A percentile compares a stretch with the other conserved stretches of the same genome.
Conservation (phyloP, 2,888 invertebrate genomes). For the Lysandra coridon region DNA sequence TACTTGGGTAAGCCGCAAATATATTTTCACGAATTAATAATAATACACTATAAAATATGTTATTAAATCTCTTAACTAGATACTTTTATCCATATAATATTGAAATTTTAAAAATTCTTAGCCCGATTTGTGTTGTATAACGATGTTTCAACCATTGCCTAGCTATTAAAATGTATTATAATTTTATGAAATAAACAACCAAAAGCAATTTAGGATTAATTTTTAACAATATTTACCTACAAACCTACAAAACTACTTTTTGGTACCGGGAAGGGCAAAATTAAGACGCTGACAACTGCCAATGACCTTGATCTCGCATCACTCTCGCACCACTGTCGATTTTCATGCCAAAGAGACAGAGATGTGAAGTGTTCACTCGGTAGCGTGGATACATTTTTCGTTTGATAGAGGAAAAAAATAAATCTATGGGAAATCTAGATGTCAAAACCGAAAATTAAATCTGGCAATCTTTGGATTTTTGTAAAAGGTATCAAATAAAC, state of each 20-base stretch:
- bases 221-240: constrained; percentile 11
- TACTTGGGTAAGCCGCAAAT: not conserved
- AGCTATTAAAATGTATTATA: not conserved
- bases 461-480: too few relatives aligned
- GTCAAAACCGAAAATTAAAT: too few relatives aligned
- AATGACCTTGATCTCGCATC: too few relatives aligned
- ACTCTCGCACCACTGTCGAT: too few relatives aligned
- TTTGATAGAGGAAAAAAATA: too few relatives aligned
- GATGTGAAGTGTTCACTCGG: too few relatives aligned
- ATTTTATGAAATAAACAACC: not conserved
- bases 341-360: too few relatives aligned
- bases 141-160: constrained; percentile 6
- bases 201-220: not conserved
- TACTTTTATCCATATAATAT: not conserved
- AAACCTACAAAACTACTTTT: constrained; percentile 11
- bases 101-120: not conserved
- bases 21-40: not conserved
- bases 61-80: not conserved
- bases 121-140: constrained; percentile 1
- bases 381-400: too few relatives aligned
- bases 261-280: constrained; percentile 1
- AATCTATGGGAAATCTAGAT: too few relatives aligned
- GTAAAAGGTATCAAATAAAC: too few relatives aligned
- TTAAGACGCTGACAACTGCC: not conserved
- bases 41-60: not conserved